Evolutionary conservation across 2,888 invertebrate genomes (phyloP).

Genomic region (Drosophila crucigera): DNA sequence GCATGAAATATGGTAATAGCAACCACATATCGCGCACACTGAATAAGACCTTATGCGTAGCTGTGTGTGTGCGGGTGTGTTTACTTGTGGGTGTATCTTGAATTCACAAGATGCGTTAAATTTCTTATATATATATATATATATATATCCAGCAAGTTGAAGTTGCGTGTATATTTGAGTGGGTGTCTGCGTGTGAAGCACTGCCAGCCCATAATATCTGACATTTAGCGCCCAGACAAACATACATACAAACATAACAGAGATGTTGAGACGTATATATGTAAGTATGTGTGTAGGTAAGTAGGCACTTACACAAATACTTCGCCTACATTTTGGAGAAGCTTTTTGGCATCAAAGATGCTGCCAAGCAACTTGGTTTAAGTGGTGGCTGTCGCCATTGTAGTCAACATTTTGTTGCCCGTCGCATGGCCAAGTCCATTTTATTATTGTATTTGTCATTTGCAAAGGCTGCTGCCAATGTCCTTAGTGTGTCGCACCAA

Average conservation of each 20-base stretch:
- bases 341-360: slow-evolving; percentile 25
- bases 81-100: slow-evolving; percentile 14
- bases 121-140: slow-evolving; percentile 40
- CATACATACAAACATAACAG: slow-evolving; percentile 8
- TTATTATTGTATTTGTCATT: slow-evolving; percentile 32
- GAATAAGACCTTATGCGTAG: slow-evolving; percentile 1
- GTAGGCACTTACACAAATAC: slow-evolving; percentile 28
- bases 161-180: slow-evolving; percentile 35
- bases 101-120: slow-evolving; percentile 47
- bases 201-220: slow-evolving; percentile 57
- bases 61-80: slow-evolving; percentile 11
- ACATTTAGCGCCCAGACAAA: slow-evolving; percentile 55
- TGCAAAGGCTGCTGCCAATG: slow-evolving; percentile 32
- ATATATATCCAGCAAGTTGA: slow-evolving; percentile 25
- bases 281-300: slow-evolving; percentile 4
- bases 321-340: slow-evolving; percentile 56
- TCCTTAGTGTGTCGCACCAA: slow-evolving; percentile 31
- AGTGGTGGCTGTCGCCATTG: slow-evolving; percentile 19
- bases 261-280: background rate
- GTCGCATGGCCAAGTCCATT: slow-evolving; percentile 16
- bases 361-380: slow-evolving; percentile 39
- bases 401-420: slow-evolving; percentile 6
- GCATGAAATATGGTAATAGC: slow-evolving; percentile 79
- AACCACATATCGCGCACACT: slow-evolving; percentile 4
- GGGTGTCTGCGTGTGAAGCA: slow-evolving; percentile 22